These are phyloP conservation scores for Speoplatyrhinus poulsoni DNA, from an alignment of 2,113 vertebrate species.

Conservation along the genomic window DNA sequence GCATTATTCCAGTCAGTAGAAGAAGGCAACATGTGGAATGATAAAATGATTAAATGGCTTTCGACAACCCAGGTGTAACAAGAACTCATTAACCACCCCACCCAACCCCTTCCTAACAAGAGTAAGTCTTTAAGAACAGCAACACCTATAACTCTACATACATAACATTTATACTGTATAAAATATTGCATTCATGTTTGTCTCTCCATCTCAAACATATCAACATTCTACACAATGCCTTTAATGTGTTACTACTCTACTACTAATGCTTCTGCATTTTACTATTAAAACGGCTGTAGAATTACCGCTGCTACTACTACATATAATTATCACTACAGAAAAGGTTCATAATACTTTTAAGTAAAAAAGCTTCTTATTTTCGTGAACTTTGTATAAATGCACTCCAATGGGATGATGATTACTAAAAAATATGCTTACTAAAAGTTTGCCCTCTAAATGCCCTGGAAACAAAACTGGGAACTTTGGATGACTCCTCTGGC, in stretches of 20 bases:
- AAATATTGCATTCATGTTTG: no score
- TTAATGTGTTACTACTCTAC: background rate
- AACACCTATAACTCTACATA: no score
- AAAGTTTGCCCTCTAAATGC: conserved; percentile 35
- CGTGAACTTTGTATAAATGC: conserved; percentile 22
- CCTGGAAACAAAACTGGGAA: conserved; percentile 31
- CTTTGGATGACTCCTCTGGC: conserved; percentile 53
- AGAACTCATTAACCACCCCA: no score
- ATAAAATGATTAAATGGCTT: conserved; percentile 84
- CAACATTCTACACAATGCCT: no score
- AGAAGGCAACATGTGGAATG: conserved; percentile 79
- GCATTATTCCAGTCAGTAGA: conserved; percentile 74
- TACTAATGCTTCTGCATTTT: background rate
- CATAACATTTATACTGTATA: no score
- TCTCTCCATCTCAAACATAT: no score
- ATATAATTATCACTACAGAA: conserved; percentile 32
- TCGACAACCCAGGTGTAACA: conserved; percentile 59
- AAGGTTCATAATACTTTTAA: conserved; percentile 38
- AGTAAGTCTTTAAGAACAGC: no score
- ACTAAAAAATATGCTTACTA: conserved; percentile 33
- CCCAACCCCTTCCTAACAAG: no score
- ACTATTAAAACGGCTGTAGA: no score
- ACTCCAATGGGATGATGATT: conserved; percentile 47
- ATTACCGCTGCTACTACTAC: background rate
- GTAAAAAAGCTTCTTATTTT: conserved; percentile 15